These are phyloP conservation scores for Apodemia hepburni DNA, from an alignment of 2,888 invertebrate species.

Conservation along the genomic window DNA sequence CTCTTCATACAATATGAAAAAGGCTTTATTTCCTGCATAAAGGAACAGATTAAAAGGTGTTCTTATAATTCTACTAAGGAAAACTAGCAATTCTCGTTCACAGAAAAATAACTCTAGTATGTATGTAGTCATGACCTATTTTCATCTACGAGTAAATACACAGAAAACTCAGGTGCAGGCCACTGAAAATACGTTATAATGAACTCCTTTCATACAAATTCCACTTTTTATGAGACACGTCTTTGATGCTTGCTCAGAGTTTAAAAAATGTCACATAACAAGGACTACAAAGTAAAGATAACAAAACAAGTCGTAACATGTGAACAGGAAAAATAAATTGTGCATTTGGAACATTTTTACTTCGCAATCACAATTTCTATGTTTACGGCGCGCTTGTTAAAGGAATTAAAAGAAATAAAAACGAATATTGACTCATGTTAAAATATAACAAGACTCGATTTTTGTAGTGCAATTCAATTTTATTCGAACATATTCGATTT, in stretches of 20 bases:
- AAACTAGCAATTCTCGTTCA: neutral
- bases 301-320: conserved; percentile 10
- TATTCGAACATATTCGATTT: neutral
- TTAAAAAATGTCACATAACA: conserved; percentile 10
- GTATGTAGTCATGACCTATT: neutral
- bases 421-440: neutral
- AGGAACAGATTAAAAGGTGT: conserved; percentile 12
- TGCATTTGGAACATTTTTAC: neutral
- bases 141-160: neutral
- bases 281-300: conserved; percentile 11
- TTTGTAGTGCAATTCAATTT: neutral
- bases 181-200: conserved; percentile 36
- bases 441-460: neutral
- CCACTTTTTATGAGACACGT: conserved; percentile 33
- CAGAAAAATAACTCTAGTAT: neutral
- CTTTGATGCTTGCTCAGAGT: conserved; percentile 27
- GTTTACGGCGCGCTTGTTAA: neutral
- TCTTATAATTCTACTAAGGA: conserved; percentile 4
- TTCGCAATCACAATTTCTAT: conserved; percentile 3
- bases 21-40: neutral
- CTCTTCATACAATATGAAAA: neutral
- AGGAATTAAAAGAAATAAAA: neutral
- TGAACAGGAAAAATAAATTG: neutral
- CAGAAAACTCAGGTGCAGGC: conserved; percentile 33
- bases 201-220: conserved; percentile 36